Conservation (phyloP, 2,888 invertebrate species). For the Hydrotaea cyrtoneurina region DNA sequence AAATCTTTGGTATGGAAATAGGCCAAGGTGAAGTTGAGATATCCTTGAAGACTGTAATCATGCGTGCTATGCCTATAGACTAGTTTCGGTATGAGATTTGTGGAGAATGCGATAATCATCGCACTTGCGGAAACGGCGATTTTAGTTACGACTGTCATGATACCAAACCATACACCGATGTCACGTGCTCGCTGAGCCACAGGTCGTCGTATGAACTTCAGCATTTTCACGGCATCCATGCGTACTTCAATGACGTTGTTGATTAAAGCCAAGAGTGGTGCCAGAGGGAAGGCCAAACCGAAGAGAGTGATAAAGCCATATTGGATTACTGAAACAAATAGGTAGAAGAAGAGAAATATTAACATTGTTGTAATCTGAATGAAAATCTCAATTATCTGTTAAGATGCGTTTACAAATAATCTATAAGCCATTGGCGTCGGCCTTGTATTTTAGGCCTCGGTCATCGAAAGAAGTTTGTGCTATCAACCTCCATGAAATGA, state of each 20-base stretch:
- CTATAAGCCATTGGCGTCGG: no score
- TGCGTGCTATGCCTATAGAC: constrained; percentile 84
- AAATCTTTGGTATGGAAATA: constrained; percentile 86
- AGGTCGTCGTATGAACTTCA: constrained; percentile 87
- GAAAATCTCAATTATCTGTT: no score
- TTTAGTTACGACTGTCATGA: constrained; percentile 88
- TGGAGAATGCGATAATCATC: constrained; percentile 91
- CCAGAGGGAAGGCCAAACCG: constrained; percentile 92
- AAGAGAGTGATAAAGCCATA: constrained; percentile 93
- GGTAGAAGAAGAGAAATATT: no score
- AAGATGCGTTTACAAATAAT: no score
- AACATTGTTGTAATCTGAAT: no score
- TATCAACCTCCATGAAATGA: no score
- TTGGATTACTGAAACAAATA: constrained; percentile 85
- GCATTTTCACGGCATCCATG: constrained; percentile 90
- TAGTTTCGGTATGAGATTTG: constrained; percentile 90
- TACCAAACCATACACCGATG: constrained; percentile 90
- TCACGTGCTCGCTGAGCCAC: constrained; percentile 87
- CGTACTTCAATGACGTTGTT: constrained; percentile 93
- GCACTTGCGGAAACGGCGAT: constrained; percentile 90
- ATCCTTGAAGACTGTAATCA: constrained; percentile 83
- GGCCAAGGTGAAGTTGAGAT: constrained; percentile 86
- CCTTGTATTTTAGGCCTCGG: no score
- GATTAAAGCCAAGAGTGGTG: constrained; percentile 89
- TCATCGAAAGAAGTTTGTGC: no score